Percentiles rank a stretch among this genome's conserved stretches.
phyloP scores from a whole-genome alignment of 2,113 vertebrate species.

The Laticauda laticaudata region DNA sequence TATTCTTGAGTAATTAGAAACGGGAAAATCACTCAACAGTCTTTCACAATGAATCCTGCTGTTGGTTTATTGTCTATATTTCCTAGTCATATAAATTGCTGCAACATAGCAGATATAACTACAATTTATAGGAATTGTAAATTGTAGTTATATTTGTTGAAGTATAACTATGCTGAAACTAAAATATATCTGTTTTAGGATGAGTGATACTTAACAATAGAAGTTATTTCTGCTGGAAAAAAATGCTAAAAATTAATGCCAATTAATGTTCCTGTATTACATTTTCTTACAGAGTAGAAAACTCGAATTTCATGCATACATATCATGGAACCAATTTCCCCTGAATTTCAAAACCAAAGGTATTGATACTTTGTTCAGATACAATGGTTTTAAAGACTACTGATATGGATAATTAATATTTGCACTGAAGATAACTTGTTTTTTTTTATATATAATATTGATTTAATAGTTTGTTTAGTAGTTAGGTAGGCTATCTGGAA shows the following conservation, averaged over 20 bases:
- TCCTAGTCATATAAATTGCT: not conserved
- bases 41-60: not conserved
- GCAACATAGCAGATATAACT: not conserved
- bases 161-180: not conserved
- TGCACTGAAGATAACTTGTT: not conserved
- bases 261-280: not conserved
- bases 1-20: not conserved
- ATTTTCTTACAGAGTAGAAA: not conserved
- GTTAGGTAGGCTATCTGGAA: not conserved
- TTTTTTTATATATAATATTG: not conserved
- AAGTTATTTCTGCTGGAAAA: not conserved
- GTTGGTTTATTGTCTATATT: not conserved
- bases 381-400: not conserved
- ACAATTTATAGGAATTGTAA: not conserved
- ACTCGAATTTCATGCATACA: not conserved
- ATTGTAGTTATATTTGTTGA: not conserved
- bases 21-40: not conserved
- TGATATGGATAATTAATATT: not conserved
- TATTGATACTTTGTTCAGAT: slow-evolving; percentile 38
- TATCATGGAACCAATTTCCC: slow-evolving; percentile 39
- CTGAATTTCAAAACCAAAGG: slow-evolving; percentile 51
- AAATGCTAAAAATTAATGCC: not conserved
- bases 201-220: not conserved
- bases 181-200: not conserved
- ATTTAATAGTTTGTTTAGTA: not conserved